Base-by-base conservation (phyloP, 30 jellyfish, hydroid and myxozoan species). In the Turritopsis dohrnii region DNA sequence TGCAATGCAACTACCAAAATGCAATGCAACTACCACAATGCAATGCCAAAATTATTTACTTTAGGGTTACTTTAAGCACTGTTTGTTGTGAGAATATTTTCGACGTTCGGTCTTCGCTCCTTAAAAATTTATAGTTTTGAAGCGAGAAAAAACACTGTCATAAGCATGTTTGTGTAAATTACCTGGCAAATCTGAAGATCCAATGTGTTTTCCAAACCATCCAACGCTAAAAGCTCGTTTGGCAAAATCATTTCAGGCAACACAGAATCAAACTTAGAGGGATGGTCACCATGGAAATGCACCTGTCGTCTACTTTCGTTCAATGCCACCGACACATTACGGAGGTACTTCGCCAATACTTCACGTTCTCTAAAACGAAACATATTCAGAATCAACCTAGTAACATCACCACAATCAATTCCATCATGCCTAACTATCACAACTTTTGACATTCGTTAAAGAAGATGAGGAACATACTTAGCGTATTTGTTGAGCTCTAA, bases 311-410 rank as follows among this genome's bases (percentile, higher is more conserved):
- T 89, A 65, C 94, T 89, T 69, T 89, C 94, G 71, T 85, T 88
- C 21, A 89, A 87, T 1, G 88, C 94, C 16, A 90, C 75, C 23
- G 88, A 90, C 23, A 83, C 94, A 16, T 90, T 86, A 26, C 90
- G 88, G 24, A 89, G 31, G 72, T 79, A 89, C 65, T 75, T 82
- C 25, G 90, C 74, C 0, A 89, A 71, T 30, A 75, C 81, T 74
- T 84, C 94, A 19, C 94, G 86, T 65, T 89, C 96, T 80, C 96
- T 89, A 72, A 52, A 26, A n/a, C n/a, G n/a, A n/a, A n/a, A n/a
- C n/a, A n/a, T n/a, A n/a, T n/a, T n/a, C n/a, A n/a, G n/a, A n/a
- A n/a, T n/a, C n/a, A n/a, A n/a, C n/a, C n/a, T n/a, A n/a, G n/a
- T n/a, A n/a, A n/a, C n/a, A n/a, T n/a, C n/a, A n/a, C n/a, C n/a